Base-by-base conservation (phyloP, 2,888 invertebrate genomes). In the Drosophila falleni region DNA sequence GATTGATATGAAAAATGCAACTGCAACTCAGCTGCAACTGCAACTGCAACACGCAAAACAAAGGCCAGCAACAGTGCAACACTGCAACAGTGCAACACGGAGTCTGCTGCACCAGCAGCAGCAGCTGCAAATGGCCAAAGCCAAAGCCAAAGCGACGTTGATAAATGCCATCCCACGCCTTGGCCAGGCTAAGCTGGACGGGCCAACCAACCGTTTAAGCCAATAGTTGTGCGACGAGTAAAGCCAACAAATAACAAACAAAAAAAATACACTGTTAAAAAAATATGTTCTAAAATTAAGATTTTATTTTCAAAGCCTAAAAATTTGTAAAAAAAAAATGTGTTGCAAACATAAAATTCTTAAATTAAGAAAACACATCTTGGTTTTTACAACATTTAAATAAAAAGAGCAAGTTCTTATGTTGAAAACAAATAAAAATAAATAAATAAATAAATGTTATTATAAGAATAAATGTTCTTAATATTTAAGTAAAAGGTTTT, bases 121-220 rank as follows among this genome's bases (percentile, higher is more conserved):
- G 44, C 35, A 29, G 33, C 46, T 31, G 55, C 46, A 51, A 46
- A 50, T 33, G 46, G 44, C 44, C 49, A 62, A 37, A 37, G 3
- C 37, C 6, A n/a, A 44, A 46, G 70, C 74, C 65, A 78, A 80
- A 77, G 72, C 78, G 89, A 90, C 89, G 66, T 90, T 90, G 90
- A 90, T 89, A 90, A 90, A 90, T 90, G 86, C 83, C 90, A 89
- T 89, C 90, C 89, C 89, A 90, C 89, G 90, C 90, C 89, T 90
- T 76, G 67, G 59, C 70, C 64, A 26, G 51, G 39, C 75, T 15
- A 39, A 55, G 42, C 51, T 9, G 29, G 19, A 33, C 44, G 23
- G 13, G 49, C 64, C 42, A 47, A 71, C 64, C 42, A 47, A 71
- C 39, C 37, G 42, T 33, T 42, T 15, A 60, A 35, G 35, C 74